A percentile compares a stretch with the other conserved stretches of the same genome.
Evolutionary conservation across 2,113 vertebrate species (phyloP).

Genomic region (Mustelus asterias): DNA sequence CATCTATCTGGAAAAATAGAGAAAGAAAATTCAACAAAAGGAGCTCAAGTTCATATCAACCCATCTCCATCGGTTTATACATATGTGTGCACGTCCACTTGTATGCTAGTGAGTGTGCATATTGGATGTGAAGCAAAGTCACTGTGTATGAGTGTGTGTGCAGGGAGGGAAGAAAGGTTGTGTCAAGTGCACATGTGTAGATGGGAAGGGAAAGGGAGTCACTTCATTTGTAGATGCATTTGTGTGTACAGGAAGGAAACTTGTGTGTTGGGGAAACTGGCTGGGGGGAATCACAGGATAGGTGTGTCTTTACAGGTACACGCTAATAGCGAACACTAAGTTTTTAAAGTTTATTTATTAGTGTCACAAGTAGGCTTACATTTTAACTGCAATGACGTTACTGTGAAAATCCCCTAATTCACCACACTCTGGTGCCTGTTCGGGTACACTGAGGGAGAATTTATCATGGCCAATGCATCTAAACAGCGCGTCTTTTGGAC

Average conservation of each 20-base stretch:
- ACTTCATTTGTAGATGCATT: neutral
- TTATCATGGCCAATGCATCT: too few relatives aligned
- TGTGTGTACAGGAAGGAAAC: neutral
- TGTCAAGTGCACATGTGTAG: neutral
- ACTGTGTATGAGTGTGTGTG: neutral
- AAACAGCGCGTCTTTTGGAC: too few relatives aligned
- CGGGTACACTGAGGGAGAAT: too few relatives aligned
- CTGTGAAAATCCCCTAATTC: too few relatives aligned
- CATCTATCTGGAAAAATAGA: conserved; percentile 75
- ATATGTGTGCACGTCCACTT: neutral
- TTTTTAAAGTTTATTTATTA: too few relatives aligned
- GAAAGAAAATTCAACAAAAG: conserved; percentile 67
- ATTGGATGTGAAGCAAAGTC: neutral
- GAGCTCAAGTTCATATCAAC: conserved; percentile 66
- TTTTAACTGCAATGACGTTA: too few relatives aligned
- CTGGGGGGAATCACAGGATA: neutral
- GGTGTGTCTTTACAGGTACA: neutral
- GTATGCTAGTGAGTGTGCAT: neutral
- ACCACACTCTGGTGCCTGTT: too few relatives aligned
- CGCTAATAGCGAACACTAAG: too few relatives aligned
- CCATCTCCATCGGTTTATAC: neutral
- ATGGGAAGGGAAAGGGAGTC: neutral
- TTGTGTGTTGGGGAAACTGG: neutral
- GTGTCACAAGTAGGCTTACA: too few relatives aligned
- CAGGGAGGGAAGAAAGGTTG: neutral